A percentile compares a stretch with the other conserved stretches of the same genome.
Conservation (phyloP, 2,113 vertebrate species). For the Silurus glanis region DNA sequence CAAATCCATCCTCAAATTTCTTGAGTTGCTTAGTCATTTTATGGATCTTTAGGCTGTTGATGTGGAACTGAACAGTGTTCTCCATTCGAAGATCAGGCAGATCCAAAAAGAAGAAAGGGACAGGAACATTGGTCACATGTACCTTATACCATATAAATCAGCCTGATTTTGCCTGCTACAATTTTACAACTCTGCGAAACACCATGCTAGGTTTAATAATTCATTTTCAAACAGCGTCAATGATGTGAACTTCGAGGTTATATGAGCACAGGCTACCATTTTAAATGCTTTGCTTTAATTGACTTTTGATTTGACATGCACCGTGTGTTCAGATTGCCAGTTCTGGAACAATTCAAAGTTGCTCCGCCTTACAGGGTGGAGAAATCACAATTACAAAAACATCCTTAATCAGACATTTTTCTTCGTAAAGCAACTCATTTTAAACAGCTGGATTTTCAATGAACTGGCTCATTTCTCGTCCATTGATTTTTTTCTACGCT, state of each 20-base stretch:
- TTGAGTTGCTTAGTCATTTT: no score
- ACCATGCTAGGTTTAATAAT: background rate
- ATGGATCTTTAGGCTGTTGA: no score
- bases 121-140: no score
- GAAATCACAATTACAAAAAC: slow-evolving; percentile 12
- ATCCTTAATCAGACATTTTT: background rate
- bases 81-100: no score
- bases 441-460: slow-evolving; percentile 47
- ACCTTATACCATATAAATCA: no score
- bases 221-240: slow-evolving; percentile 6
- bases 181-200: background rate
- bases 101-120: no score
- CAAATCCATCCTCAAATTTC: no score
- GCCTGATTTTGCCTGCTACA: background rate
- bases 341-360: slow-evolving; percentile 11
- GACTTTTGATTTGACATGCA: background rate
- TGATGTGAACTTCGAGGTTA: background rate
- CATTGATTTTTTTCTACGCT: slow-evolving; percentile 59
- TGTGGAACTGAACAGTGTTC: no score
- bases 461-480: slow-evolving; percentile 51
- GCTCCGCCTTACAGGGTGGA: background rate
- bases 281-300: background rate
- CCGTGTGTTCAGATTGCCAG: slow-evolving; percentile 2
- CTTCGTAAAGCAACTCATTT: slow-evolving; percentile 37
- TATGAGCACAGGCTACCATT: background rate